These are phyloP conservation scores for Otocyon megalotis DNA, from an alignment of 2,113 vertebrate genomes.

Conservation along the genomic window DNA sequence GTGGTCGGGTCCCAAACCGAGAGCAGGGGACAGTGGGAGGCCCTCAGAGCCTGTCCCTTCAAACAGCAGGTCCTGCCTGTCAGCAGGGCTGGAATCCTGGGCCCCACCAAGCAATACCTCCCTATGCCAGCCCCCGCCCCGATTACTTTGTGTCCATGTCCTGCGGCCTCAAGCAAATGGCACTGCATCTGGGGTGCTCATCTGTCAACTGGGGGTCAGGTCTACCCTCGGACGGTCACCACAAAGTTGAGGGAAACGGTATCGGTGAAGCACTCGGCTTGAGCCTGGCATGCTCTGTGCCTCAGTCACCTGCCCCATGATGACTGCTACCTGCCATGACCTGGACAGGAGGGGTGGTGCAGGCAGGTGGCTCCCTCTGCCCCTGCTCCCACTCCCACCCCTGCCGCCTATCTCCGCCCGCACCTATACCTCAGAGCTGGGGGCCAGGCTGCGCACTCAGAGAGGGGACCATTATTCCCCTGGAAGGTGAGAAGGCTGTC, in stretches of 20 bases:
- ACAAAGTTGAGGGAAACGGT: rapidly evolving
- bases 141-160: background rate
- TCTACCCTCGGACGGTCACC: rapidly evolving
- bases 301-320: rapidly evolving
- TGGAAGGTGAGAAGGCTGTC: constrained; percentile 59
- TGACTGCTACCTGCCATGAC: background rate
- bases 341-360: rapidly evolving
- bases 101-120: too few species aligned
- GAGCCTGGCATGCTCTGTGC: rapidly evolving
- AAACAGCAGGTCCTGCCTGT: too few species aligned
- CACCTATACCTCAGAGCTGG: background rate
- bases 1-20: background rate
- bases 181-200: rapidly evolving
- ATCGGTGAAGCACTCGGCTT: rapidly evolving
- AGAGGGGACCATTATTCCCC: constrained; percentile 50
- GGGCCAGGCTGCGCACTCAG: background rate
- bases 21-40: too few species aligned
- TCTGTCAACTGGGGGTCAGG: background rate
- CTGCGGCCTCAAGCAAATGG: background rate
- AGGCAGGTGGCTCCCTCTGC: background rate
- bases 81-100: background rate
- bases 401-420: rapidly evolving
- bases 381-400: background rate
- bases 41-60: background rate
- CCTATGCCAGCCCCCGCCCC: rapidly evolving